Conservation (phyloP, 2,797 vertebrate genomes). For the Gadopsis marmoratus region DNA sequence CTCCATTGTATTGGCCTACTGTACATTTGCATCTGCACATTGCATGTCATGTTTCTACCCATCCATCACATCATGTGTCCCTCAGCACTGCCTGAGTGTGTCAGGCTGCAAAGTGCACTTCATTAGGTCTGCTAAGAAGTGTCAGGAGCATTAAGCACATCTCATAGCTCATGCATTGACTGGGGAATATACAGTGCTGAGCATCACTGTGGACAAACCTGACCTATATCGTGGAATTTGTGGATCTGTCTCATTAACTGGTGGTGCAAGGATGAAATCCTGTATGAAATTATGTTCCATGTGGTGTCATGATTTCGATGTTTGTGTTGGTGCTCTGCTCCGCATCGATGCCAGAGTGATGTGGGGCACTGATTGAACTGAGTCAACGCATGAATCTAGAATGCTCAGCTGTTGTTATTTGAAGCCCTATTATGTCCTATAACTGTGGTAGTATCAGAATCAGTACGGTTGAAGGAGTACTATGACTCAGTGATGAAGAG, state of each 20-base stretch:
- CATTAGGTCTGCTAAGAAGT: conserved; percentile 5
- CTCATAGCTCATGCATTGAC: conserved; percentile 20
- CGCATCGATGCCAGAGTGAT: neutral
- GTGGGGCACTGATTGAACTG: neutral
- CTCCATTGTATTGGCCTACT: neutral
- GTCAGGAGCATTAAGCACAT: conserved; percentile 25
- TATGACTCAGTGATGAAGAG: conserved; percentile 21
- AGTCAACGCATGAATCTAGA: conserved; percentile 5
- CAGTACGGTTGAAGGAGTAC: neutral
- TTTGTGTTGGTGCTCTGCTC: neutral
- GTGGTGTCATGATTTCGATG: conserved; percentile 7
- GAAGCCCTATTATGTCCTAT: neutral
- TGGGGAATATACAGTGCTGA: conserved; percentile 14
- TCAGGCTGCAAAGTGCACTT: conserved; percentile 21
- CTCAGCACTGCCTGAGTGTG: conserved; percentile 1
- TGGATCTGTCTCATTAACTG: conserved; percentile 67
- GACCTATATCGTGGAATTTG: conserved; percentile 67
- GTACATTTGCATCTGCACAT: neutral
- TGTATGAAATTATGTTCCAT: conserved; percentile 62
- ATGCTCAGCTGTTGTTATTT: conserved; percentile 17
- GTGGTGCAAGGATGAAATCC: conserved; percentile 55
- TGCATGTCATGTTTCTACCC: neutral
- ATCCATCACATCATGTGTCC: neutral
- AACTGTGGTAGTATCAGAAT: neutral
- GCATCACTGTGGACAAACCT: conserved; percentile 59